Percentiles rank a stretch among this genome's conserved stretches.
These are phyloP conservation scores for Herpetotheres cachinnans DNA, from an alignment of 2,113 vertebrate genomes.

Conservation along the genomic window DNA sequence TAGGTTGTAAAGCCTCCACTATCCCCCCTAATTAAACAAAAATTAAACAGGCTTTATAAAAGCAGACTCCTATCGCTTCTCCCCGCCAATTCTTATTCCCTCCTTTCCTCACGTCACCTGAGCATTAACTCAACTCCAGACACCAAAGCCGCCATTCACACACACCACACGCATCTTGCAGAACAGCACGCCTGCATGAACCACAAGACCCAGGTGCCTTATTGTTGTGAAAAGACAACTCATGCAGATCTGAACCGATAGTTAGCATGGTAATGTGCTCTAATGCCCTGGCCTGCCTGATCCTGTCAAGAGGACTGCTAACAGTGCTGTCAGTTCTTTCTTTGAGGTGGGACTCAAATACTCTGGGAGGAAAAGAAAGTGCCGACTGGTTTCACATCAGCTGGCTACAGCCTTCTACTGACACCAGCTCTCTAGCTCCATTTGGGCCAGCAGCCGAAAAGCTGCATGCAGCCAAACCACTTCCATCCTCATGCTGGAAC, in stretches of 20 bases:
- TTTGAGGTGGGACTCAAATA: background rate
- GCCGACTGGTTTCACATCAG: background rate
- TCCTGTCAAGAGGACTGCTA: background rate
- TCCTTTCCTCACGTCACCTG: background rate
- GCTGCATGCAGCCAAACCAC: background rate
- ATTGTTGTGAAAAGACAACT: background rate
- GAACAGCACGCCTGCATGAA: background rate
- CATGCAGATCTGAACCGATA: background rate
- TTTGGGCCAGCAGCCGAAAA: background rate
- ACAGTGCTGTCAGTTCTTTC: background rate
- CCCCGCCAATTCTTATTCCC: background rate
- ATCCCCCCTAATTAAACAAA: background rate
- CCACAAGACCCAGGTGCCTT: background rate
- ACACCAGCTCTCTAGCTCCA: background rate
- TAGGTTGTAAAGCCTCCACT: background rate
- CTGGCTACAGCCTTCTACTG: background rate
- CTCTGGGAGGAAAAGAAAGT: background rate
- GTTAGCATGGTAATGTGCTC: background rate
- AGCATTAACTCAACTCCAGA: background rate
- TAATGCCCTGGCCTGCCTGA: background rate
- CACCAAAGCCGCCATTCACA: background rate
- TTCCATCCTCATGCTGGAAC: background rate
- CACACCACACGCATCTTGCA: background rate
- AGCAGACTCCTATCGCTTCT: background rate
- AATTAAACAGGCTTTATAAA: background rate